Evolutionary conservation across 1,140 invertebrate genomes (phyloP).

Genomic region (Saccostrea cuccullata): DNA sequence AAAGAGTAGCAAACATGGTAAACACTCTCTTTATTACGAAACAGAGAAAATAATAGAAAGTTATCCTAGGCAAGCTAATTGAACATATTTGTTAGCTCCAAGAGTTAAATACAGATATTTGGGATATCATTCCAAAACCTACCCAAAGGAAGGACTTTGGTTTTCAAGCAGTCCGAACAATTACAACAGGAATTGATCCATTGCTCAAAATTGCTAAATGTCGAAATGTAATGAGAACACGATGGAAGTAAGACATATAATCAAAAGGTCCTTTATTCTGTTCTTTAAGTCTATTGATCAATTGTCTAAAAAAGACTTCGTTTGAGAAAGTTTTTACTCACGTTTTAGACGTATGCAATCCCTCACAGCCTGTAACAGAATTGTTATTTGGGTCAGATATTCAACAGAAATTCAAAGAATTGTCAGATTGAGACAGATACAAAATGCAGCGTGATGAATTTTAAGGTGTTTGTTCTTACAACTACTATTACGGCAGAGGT

Average conservation of each 20-base stretch:
- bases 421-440: not conserved
- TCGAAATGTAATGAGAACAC: not conserved
- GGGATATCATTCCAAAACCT: not conserved
- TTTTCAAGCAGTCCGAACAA: not conserved
- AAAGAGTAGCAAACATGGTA: not conserved
- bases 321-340: not conserved
- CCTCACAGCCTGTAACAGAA: not conserved
- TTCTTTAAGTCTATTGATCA: not conserved
- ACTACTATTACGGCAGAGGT: not conserved
- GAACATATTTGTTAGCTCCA: not conserved
- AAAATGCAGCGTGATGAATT: not conserved
- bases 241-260: not conserved
- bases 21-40: not conserved
- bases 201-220: not conserved
- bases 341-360: not conserved
- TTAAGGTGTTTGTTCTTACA: too few relatives aligned
- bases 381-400: too few relatives aligned
- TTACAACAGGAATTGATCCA: not conserved
- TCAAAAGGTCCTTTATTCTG: not conserved
- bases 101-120: not conserved
- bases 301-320: not conserved
- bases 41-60: not conserved
- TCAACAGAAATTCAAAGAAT: not conserved
- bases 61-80: not conserved
- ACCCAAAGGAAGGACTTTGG: not conserved